Base-by-base conservation (phyloP, 2,888 invertebrate species). In the Merodon equestris region DNA sequence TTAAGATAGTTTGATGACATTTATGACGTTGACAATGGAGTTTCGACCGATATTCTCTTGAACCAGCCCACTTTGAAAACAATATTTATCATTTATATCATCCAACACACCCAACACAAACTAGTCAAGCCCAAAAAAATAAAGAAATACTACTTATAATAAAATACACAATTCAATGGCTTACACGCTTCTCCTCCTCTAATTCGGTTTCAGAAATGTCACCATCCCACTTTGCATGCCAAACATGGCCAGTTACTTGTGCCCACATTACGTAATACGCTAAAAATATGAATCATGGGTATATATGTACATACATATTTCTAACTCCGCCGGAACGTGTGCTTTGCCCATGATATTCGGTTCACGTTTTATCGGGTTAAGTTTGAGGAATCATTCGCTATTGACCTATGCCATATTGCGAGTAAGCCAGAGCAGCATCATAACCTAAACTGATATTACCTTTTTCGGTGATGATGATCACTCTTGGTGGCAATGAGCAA, bases 201-300 rank as follows among this genome's bases (percentile, higher is more conserved):
- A 13, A 45, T 27, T 27, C 7, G 27, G 3, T 27, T n/a, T n/a
- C n/a, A n/a, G n/a, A 57, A 64, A 56, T 72, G 56, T 64, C 57
- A 64, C 56, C 44, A 56, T 45, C 54, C 53, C 27, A 63, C 56
- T 63, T 51, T 15, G 71, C 48, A 71, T 71, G 48, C 67, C 48
- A 57, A 57, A 67, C 56, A 57, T 42, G 57, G 57, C 45, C 38
- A 45, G 47, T 68, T 42, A 36, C 40, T 40, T 53, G 42, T 47
- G 47, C 60, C 54, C 12, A 47, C 19, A 48, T 70, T 70, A 70
- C 61, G 70, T 54, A 60, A 70, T 61, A 42, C 17, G 15, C 48
- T 70, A 38, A 58, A 68, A 68, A 53, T 67, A 67, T 45, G 58
- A 54, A 60, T 60, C 60, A 54, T 70, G 53, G 61, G 9, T 42